These are phyloP conservation scores for Globodera ellingtonae DNA, from an alignment of 1,140 invertebrate genomes.

Conservation along the genomic window DNA sequence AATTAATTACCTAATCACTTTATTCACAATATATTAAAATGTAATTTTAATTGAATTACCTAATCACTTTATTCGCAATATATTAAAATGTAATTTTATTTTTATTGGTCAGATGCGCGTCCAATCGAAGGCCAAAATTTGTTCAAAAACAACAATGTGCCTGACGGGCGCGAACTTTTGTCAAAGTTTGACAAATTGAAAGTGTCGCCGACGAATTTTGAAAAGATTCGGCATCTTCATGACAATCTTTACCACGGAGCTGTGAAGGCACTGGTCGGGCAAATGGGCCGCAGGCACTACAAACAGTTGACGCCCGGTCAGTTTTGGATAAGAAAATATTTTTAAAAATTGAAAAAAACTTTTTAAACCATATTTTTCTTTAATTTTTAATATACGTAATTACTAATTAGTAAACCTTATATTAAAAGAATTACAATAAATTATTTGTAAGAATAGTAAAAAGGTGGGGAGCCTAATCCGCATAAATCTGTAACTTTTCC, in stretches of 20 bases:
- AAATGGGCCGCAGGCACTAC: slow-evolving; percentile 41
- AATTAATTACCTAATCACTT: not conserved
- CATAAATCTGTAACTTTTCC: no score
- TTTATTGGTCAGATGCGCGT: not conserved
- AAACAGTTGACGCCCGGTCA: slow-evolving; percentile 19
- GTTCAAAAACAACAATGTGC: not conserved
- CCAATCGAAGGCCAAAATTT: not conserved
- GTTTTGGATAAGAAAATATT: not conserved
- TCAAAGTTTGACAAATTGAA: not conserved
- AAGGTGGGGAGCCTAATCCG: no score
- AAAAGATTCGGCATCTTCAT: not conserved
- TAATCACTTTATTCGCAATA: no score
- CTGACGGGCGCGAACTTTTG: not conserved
- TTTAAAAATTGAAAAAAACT: not conserved
- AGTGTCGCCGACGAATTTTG: not conserved
- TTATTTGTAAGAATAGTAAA: no score
- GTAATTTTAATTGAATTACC: no score
- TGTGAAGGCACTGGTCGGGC: slow-evolving; percentile 40
- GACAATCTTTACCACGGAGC: slow-evolving; percentile 35
- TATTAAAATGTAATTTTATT: not conserved
- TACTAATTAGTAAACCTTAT: no score
- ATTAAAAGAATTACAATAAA: no score
- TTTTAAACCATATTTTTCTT: no score
- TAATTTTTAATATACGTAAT: no score
- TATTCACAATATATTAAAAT: no score